Percentiles rank a stretch among this genome's conserved stretches.
Evolutionary conservation across 2,113 vertebrate species (phyloP).

Genomic region (Corydoras maculifer): DNA sequence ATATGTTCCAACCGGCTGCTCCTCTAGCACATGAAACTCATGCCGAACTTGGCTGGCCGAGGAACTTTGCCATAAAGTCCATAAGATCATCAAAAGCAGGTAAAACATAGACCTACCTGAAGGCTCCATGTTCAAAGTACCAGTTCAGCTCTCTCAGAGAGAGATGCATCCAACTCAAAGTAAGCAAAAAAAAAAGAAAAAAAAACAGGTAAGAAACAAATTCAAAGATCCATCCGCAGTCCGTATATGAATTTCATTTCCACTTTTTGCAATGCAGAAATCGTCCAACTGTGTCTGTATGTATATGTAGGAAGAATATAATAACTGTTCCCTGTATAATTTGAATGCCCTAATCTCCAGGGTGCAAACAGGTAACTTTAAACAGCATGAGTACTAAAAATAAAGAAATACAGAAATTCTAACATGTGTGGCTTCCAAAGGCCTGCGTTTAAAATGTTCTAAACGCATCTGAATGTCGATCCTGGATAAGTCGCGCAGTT

Average conservation of each 20-base stretch:
- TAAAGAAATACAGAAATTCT: background rate
- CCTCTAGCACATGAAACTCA: constrained; percentile 88
- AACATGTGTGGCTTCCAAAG: background rate
- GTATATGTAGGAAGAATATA: background rate
- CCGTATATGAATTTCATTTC: constrained; percentile 26
- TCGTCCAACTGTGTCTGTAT: too few species aligned
- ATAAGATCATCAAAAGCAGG: constrained; percentile 58
- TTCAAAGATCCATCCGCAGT: background rate
- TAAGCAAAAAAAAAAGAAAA: constrained; percentile 23
- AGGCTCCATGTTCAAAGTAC: constrained; percentile 58
- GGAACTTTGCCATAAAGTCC: constrained; percentile 59
- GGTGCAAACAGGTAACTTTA: background rate
- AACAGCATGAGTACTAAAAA: background rate
- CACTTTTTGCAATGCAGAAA: constrained; percentile 1
- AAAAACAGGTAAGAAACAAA: background rate
- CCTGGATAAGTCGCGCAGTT: constrained; percentile 1
- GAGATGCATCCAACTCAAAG: constrained; percentile 60
- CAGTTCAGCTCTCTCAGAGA: constrained; percentile 52
- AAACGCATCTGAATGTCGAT: background rate
- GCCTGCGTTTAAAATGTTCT: background rate
- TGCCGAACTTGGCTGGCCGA: constrained; percentile 79
- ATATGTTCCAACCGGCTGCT: constrained; percentile 85
- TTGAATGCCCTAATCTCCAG: background rate
- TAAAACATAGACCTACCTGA: constrained; percentile 55
- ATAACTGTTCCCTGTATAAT: background rate